phyloP scores from a whole-genome alignment of 2,888 invertebrate genomes.

The Mechanitis messenoides region DNA sequence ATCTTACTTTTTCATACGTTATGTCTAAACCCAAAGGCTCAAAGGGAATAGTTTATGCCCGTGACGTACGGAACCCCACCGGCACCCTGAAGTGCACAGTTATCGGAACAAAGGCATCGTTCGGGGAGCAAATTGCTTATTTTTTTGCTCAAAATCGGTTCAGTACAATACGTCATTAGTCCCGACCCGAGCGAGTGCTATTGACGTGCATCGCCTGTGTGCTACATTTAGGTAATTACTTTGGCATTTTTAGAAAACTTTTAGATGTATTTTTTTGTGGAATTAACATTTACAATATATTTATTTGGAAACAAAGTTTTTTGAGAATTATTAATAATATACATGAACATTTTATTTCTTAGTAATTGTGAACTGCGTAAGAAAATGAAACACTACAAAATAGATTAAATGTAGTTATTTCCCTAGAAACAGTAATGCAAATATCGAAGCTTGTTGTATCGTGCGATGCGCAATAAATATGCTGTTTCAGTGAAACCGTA shows the following conservation, averaged over 20 bases:
- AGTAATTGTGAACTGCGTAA: too few relatives aligned
- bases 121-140: slow-evolving; percentile 45
- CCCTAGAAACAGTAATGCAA: not conserved
- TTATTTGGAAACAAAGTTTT: too few relatives aligned
- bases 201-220: slow-evolving; percentile 2
- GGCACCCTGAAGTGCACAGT: slow-evolving; percentile 8
- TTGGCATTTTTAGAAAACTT: not conserved
- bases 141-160: slow-evolving; percentile 43
- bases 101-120: slow-evolving; percentile 42
- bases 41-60: slow-evolving; percentile 5
- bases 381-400: too few relatives aligned
- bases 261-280: too few relatives aligned
- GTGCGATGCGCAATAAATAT: slow-evolving; percentile 7
- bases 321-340: too few relatives aligned
- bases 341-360: too few relatives aligned
- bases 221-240: slow-evolving; percentile 7
- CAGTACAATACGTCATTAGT: slow-evolving; percentile 33
- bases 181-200: slow-evolving; percentile 16
- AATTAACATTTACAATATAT: too few relatives aligned
- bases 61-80: not conserved
- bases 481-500: slow-evolving; percentile 13
- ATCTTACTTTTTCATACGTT: slow-evolving; percentile 5
- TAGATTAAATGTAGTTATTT: not conserved
- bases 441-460: not conserved
- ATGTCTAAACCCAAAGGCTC: slow-evolving; percentile 8